Conservation (phyloP, 2,113 vertebrate species). For the Cygnus atratus region DNA sequence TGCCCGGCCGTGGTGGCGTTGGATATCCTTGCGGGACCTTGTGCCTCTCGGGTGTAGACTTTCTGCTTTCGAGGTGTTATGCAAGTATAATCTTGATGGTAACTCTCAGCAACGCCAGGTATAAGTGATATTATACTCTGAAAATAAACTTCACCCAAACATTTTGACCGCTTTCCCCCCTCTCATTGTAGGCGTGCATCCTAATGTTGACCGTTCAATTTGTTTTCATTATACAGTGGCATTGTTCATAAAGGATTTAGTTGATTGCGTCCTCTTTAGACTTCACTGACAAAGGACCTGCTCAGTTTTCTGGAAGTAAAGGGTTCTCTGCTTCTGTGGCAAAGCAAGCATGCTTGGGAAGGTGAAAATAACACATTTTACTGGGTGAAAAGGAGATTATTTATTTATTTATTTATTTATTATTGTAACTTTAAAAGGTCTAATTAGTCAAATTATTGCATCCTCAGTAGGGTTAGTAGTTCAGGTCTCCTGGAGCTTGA, state of each 20-base stretch:
- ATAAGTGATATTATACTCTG: neutral
- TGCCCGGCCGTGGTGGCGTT: too few species aligned
- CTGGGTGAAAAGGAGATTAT: neutral
- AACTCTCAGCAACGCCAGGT: neutral
- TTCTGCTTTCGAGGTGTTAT: accelerated
- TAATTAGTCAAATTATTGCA: neutral
- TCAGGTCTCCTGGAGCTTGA: neutral
- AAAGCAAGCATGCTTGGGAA: neutral
- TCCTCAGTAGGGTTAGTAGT: neutral
- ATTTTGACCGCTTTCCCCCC: neutral
- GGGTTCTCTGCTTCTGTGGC: neutral
- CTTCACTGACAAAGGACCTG: neutral
- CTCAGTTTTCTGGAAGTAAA: neutral
- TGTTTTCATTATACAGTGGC: neutral
- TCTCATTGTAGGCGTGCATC: neutral
- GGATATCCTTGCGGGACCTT: neutral
- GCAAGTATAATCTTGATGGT: neutral
- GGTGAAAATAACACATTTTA: neutral
- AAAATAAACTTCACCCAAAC: neutral
- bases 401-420: neutral
- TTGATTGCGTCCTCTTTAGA: neutral
- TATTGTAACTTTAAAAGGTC: neutral
- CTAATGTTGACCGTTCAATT: neutral
- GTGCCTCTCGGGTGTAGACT: neutral
- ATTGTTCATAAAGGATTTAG: neutral